phyloP scores from a whole-genome alignment of 1,140 invertebrate species.

The Delia radicum region DNA sequence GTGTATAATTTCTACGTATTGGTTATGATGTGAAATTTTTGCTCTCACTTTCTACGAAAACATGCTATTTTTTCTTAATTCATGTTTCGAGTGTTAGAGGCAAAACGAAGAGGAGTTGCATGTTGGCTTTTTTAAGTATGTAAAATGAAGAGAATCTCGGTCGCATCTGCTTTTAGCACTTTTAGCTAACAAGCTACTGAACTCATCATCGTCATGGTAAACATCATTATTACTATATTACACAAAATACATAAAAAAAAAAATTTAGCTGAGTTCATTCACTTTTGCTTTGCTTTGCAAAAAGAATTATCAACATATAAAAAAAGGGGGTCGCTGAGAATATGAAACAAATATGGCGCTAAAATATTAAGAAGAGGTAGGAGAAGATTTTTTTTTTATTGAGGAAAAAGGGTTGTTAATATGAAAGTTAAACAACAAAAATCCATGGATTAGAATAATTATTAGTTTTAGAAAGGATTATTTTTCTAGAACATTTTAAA shows the following conservation, averaged over 20 bases:
- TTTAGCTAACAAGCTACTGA: conserved; percentile 18
- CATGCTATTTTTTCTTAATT: neutral
- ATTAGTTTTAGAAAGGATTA: too few relatives aligned
- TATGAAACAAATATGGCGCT: neutral
- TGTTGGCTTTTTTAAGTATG: neutral
- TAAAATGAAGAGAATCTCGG: neutral
- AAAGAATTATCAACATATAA: neutral
- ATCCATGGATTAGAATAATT: too few relatives aligned
- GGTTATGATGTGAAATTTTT: conserved; percentile 4
- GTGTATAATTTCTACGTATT: neutral
- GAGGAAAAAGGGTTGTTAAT: too few relatives aligned
- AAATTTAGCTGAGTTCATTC: conserved; percentile 49
- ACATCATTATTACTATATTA: neutral
- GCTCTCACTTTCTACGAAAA: conserved; percentile 18
- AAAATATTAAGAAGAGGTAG: neutral
- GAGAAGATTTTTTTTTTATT: too few relatives aligned
- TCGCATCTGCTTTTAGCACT: neutral
- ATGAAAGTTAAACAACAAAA: too few relatives aligned
- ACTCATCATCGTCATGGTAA: conserved; percentile 4
- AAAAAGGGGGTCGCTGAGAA: neutral
- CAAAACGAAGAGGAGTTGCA: neutral
- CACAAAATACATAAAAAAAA: neutral
- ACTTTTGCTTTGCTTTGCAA: conserved; percentile 32
- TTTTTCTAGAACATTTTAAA: too few relatives aligned
- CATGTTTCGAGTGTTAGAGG: neutral